These are phyloP conservation scores for Mixornis gularis DNA, from an alignment of 2,113 vertebrate genomes.

Conservation along the genomic window DNA sequence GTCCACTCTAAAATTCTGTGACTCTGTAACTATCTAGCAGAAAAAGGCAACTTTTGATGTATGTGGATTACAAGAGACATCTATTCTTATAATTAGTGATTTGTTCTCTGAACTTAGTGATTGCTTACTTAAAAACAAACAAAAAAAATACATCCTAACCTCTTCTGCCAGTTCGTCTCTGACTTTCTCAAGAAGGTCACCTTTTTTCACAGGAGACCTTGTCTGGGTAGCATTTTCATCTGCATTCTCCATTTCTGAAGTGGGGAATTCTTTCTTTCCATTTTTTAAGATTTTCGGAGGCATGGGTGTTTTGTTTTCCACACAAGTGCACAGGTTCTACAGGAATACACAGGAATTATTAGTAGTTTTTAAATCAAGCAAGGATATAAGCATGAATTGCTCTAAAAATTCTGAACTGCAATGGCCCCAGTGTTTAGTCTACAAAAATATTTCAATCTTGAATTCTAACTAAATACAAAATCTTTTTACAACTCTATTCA, in stretches of 20 bases:
- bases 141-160: constrained; percentile 44
- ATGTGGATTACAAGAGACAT: neutral
- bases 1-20: neutral
- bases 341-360: neutral
- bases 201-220: neutral
- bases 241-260: neutral
- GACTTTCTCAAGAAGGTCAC: constrained; percentile 20
- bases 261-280: neutral
- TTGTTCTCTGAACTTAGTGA: neutral
- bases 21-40: neutral
- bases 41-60: neutral
- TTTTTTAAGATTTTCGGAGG: neutral
- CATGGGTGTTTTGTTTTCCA: neutral
- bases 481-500: neutral
- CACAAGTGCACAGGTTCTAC: neutral
- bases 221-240: neutral
- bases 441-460: neutral
- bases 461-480: neutral
- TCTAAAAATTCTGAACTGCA: neutral
- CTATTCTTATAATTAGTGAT: neutral
- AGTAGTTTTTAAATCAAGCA: neutral
- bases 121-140: neutral
- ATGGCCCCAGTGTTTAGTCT: neutral
- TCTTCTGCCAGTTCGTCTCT: constrained; percentile 65
- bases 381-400: neutral